Conservation (phyloP, 2,113 vertebrate genomes). For the Melanotaenia duboulayi region DNA sequence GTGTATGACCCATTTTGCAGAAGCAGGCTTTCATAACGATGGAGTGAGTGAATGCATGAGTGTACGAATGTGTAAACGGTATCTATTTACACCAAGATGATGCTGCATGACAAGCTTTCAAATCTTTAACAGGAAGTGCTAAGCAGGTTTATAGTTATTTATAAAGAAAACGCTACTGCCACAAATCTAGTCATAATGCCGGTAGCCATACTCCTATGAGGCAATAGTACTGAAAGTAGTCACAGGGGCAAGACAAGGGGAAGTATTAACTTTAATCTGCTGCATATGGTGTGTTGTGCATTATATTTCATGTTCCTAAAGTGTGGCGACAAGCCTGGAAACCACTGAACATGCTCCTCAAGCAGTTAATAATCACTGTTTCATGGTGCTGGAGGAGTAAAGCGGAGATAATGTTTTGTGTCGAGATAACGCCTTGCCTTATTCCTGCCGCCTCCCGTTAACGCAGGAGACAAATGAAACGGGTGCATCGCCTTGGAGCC, state of each 20-base stretch:
- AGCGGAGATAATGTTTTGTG: slow-evolving; percentile 72
- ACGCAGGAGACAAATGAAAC: slow-evolving; percentile 67
- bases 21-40: slow-evolving; percentile 74
- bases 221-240: slow-evolving; percentile 32
- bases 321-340: slow-evolving; percentile 60
- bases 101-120: slow-evolving; percentile 67
- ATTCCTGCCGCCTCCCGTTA: slow-evolving; percentile 68
- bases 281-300: slow-evolving; percentile 36
- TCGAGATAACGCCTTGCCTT: slow-evolving; percentile 64
- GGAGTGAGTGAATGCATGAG: slow-evolving; percentile 46
- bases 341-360: slow-evolving; percentile 57
- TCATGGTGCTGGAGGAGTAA: slow-evolving; percentile 62
- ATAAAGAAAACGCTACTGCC: slow-evolving; percentile 68
- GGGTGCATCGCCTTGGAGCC: slow-evolving; percentile 68
- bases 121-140: slow-evolving; percentile 78
- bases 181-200: slow-evolving; percentile 63
- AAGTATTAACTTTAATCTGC: slow-evolving; percentile 44
- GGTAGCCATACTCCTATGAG: slow-evolving; percentile 50
- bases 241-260: slow-evolving; percentile 38
- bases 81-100: slow-evolving; percentile 53
- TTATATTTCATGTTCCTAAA: slow-evolving; percentile 64
- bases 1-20: slow-evolving; percentile 79
- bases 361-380: slow-evolving; percentile 74
- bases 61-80: slow-evolving; percentile 57
- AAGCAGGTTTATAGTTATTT: slow-evolving; percentile 65